Evolutionary conservation across 2,113 vertebrate species (phyloP).

Genomic region (Phalacrocorax aristotelis): DNA sequence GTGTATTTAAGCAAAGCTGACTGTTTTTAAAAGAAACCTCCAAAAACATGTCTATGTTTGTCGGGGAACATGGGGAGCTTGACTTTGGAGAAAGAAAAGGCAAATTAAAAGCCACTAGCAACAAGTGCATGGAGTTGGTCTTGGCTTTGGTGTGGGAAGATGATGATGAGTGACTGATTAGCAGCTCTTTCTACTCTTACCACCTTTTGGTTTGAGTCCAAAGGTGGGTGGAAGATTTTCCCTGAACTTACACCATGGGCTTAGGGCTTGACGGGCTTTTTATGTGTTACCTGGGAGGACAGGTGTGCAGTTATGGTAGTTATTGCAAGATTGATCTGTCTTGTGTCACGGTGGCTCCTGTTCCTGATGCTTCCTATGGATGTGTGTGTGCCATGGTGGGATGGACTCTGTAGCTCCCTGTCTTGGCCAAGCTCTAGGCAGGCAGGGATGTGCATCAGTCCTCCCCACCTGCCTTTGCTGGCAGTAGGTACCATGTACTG

Average conservation of each 20-base stretch:
- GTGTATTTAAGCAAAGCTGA: not conserved
- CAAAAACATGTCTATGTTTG: not conserved
- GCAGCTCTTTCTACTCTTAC: not conserved
- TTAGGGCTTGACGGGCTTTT: not conserved
- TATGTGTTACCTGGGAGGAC: not conserved
- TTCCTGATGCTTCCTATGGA: not conserved
- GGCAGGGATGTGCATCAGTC: not conserved
- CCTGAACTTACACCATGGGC: not conserved
- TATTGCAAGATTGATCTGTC: not conserved
- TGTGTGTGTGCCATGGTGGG: fast-evolving
- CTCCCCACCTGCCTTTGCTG: not conserved
- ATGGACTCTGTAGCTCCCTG: not conserved
- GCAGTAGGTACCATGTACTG: not conserved
- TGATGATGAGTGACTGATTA: not conserved
- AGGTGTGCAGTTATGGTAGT: not conserved
- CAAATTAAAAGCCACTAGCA: not conserved
- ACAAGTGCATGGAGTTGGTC: not conserved
- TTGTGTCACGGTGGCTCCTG: not conserved
- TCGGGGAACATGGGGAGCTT: not conserved
- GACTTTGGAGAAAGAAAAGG: not conserved
- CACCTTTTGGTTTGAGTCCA: not conserved
- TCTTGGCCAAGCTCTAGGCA: not conserved
- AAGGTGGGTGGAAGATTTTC: not conserved
- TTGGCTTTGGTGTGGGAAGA: not conserved
- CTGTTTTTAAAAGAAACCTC: conserved; percentile 8